A percentile compares a stretch with the other conserved stretches of the same genome.
Conservation (phyloP, 1,140 invertebrate genomes). For the Caenorhabditis tropicalis region DNA sequence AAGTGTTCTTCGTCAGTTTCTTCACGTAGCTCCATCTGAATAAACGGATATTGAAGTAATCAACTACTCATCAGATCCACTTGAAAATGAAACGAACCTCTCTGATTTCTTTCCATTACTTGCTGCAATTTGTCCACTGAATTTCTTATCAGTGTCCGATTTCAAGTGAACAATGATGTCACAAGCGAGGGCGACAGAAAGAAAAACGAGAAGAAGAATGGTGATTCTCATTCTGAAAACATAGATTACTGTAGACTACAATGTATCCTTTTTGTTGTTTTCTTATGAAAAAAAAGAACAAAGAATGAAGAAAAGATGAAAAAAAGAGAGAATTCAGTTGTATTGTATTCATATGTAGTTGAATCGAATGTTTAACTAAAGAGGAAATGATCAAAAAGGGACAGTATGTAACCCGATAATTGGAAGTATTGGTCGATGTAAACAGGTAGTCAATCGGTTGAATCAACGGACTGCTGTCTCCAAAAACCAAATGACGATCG, state of each 20-base stretch:
- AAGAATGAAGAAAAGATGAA: no score
- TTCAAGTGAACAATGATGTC: slow-evolving; percentile 70
- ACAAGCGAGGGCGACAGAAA: slow-evolving; percentile 56
- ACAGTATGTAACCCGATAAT: neutral
- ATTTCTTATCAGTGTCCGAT: slow-evolving; percentile 64
- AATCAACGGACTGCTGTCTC: neutral
- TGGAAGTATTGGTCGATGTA: neutral
- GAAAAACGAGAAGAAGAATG: slow-evolving; percentile 51
- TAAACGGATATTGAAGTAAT: neutral
- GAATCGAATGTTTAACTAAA: neutral
- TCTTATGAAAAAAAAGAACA: neutral
- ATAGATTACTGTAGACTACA: slow-evolving; percentile 9
- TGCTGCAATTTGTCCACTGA: slow-evolving; percentile 64
- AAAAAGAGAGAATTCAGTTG: neutral
- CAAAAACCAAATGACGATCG: neutral
- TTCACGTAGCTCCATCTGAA: slow-evolving; percentile 65
- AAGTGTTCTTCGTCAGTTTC: slow-evolving; percentile 65
- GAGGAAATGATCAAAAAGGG: neutral
- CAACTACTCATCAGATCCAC: neutral
- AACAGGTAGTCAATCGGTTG: slow-evolving; percentile 22
- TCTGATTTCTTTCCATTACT: slow-evolving; percentile 69
- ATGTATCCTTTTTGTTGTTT: neutral
- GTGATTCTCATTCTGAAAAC: slow-evolving; percentile 50
- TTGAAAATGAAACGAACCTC: slow-evolving; percentile 54
- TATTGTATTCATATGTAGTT: neutral